A percentile compares a stretch with the other conserved stretches of the same genome.
Evolutionary conservation across 2,113 vertebrate species (phyloP).

Genomic region (Arvicanthis niloticus): DNA sequence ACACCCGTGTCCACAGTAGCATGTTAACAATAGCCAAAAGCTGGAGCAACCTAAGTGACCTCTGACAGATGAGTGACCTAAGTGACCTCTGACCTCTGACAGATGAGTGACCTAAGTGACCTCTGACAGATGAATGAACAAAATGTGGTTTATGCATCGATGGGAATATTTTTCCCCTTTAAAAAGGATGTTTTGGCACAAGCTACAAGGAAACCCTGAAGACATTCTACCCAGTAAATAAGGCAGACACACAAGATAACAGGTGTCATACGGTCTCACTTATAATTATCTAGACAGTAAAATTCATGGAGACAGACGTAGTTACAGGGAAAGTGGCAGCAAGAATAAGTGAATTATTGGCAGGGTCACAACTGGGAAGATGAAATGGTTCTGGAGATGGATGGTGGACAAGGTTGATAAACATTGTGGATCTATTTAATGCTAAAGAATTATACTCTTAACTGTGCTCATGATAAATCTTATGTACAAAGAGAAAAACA

Average conservation of each 20-base stretch:
- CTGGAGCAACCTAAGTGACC: neutral
- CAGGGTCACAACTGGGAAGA: neutral
- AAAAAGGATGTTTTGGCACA: neutral
- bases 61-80: neutral
- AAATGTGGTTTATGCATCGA: neutral
- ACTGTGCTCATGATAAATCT: neutral
- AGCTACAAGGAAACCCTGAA: neutral
- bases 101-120: neutral
- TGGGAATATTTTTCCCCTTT: neutral
- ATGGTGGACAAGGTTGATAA: neutral
- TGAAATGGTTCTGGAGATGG: neutral
- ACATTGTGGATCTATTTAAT: neutral
- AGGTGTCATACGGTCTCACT: neutral
- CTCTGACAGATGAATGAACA: neutral
- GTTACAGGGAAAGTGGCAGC: neutral
- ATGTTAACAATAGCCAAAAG: neutral
- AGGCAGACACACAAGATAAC: neutral
- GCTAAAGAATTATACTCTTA: neutral
- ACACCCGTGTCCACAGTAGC: neutral
- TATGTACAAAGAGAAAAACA: neutral
- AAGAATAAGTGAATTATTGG: neutral
- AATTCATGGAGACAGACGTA: neutral
- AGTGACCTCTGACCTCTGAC: neutral
- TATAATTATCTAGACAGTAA: neutral
- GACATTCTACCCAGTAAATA: constrained; percentile 5